These are phyloP conservation scores for Limonius californicus DNA, from an alignment of 1,140 invertebrate species.

Conservation along the genomic window DNA sequence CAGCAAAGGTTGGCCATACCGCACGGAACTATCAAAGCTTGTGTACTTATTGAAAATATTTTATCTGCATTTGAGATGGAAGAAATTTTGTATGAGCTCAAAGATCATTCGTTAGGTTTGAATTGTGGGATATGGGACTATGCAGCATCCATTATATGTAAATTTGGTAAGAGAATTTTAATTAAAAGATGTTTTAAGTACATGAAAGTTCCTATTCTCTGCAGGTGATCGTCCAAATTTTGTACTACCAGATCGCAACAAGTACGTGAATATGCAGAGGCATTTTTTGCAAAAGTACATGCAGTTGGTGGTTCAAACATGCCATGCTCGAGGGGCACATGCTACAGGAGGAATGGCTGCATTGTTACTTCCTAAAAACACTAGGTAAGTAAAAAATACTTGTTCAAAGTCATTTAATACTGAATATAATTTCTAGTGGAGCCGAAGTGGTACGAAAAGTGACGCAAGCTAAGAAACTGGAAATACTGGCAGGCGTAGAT, in stretches of 20 bases:
- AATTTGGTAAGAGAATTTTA: conserved; percentile 53
- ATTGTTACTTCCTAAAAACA: neutral
- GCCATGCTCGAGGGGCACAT: conserved; percentile 58
- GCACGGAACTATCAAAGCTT: conserved; percentile 64
- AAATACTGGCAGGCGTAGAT: conserved; percentile 61
- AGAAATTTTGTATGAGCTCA: conserved; percentile 64
- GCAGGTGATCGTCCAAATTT: conserved; percentile 55
- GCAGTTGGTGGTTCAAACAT: conserved; percentile 57
- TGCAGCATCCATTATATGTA: conserved; percentile 65
- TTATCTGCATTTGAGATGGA: conserved; percentile 66
- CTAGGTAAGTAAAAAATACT: no score
- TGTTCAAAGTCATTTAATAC: neutral
- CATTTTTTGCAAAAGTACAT: conserved; percentile 64
- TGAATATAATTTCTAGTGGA: neutral
- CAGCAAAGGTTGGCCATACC: conserved; percentile 56
- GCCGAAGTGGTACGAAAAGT: conserved; percentile 46
- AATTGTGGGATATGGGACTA: conserved; percentile 79
- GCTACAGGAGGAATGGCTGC: conserved; percentile 73
- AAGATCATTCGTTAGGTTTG: conserved; percentile 64
- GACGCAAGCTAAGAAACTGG: conserved; percentile 52
- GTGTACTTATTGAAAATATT: conserved; percentile 71
- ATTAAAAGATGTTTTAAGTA: neutral
- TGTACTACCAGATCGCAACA: conserved; percentile 65
- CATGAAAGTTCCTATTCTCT: conserved; percentile 14
- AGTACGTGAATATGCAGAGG: conserved; percentile 62